phyloP scores from a whole-genome alignment of 2,888 invertebrate species.

The Eulithis prunata region DNA sequence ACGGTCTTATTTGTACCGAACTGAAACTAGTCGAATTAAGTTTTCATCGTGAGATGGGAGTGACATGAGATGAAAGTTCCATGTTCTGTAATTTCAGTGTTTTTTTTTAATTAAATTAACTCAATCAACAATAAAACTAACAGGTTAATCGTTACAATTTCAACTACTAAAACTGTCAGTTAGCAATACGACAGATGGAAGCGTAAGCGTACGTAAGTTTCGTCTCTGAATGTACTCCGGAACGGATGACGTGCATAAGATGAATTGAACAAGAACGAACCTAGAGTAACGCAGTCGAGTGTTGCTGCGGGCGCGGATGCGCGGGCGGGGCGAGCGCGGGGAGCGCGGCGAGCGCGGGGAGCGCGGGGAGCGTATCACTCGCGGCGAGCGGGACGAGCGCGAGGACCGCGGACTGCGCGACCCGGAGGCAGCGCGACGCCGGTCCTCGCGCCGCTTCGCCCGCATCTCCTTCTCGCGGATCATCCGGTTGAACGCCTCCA shows the following conservation, averaged over 20 bases:
- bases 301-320: conserved; percentile 64
- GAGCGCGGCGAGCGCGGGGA: too few relatives aligned
- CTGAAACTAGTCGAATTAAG: too few relatives aligned
- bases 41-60: too few relatives aligned
- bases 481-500: conserved; percentile 94
- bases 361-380: too few relatives aligned
- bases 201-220: background rate
- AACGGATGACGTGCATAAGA: conserved; percentile 4
- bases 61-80: too few relatives aligned
- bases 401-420: conserved; percentile 69
- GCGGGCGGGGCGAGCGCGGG: too few relatives aligned
- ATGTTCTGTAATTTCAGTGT: too few relatives aligned
- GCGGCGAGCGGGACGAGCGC: conserved; percentile 27
- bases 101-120: too few relatives aligned
- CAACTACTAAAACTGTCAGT: background rate
- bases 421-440: conserved; percentile 80
- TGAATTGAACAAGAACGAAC: conserved; percentile 55
- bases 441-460: conserved; percentile 86
- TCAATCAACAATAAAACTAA: too few relatives aligned
- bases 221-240: background rate
- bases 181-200: background rate
- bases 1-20: too few relatives aligned
- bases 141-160: too few relatives aligned
- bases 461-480: conserved; percentile 92
- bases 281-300: conserved; percentile 75